Percentiles rank a stretch among this genome's conserved stretches.
These are phyloP conservation scores for Trachurus trachurus DNA, from an alignment of 2,797 vertebrate genomes.

Conservation along the genomic window DNA sequence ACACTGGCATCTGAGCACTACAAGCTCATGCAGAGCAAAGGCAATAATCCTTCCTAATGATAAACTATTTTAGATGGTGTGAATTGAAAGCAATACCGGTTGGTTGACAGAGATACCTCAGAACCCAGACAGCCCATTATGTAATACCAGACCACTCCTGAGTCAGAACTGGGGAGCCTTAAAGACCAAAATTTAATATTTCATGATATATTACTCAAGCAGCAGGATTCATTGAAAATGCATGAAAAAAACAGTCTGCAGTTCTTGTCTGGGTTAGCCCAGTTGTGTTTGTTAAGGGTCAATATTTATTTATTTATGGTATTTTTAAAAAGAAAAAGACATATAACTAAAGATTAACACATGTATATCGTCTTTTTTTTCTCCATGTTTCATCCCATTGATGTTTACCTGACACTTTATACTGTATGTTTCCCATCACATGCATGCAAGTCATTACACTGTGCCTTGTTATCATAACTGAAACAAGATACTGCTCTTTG, in stretches of 20 bases:
- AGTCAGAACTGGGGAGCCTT: constrained; percentile 62
- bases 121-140: constrained; percentile 68
- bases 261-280: constrained; percentile 41
- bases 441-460: constrained; percentile 61
- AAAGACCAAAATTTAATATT: constrained; percentile 75
- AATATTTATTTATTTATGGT: constrained; percentile 14
- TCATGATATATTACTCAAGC: constrained; percentile 74
- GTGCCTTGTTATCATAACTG: constrained; percentile 46
- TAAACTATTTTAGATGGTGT: constrained; percentile 6
- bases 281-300: constrained; percentile 42
- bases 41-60: constrained; percentile 19
- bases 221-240: constrained; percentile 69
- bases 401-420: constrained; percentile 50
- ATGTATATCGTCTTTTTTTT: constrained; percentile 15
- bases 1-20: constrained; percentile 13
- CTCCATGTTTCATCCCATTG: constrained; percentile 57
- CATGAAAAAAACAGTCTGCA: constrained; percentile 47
- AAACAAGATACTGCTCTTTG: constrained; percentile 46
- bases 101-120: constrained; percentile 55
- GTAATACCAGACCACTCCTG: constrained; percentile 66
- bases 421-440: constrained; percentile 61
- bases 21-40: constrained; percentile 5
- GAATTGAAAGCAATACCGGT: constrained; percentile 40
- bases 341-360: background rate
- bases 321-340: background rate